phyloP scores from a whole-genome alignment of 2,888 invertebrate genomes.

The Melanchra persicariae region DNA sequence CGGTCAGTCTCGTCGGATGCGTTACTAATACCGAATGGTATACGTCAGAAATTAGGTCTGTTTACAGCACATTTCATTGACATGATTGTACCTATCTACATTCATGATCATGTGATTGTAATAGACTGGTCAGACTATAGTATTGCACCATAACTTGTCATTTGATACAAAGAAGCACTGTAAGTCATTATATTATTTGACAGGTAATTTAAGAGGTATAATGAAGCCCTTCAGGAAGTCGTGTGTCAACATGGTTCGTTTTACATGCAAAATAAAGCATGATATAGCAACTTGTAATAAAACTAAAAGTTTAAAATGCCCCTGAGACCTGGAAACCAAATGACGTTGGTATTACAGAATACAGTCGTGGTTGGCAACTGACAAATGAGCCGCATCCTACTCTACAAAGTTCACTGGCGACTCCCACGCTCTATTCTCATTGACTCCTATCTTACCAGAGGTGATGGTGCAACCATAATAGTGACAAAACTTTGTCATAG shows the following conservation, averaged over 20 bases:
- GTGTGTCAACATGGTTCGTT: neutral
- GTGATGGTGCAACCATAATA: conserved; percentile 79
- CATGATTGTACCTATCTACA: conserved; percentile 4
- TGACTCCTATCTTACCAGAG: conserved; percentile 78
- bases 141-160: conserved; percentile 29
- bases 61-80: conserved; percentile 34
- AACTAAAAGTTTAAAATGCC: conserved; percentile 5
- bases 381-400: conserved; percentile 86
- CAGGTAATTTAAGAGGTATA: conserved; percentile 35
- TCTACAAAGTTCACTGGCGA: conserved; percentile 85
- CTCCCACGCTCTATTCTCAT: conserved; percentile 81
- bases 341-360: conserved; percentile 52
- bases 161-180: conserved; percentile 41
- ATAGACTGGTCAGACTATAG: neutral
- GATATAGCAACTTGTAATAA: neutral
- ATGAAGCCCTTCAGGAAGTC: conserved; percentile 46
- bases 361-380: conserved; percentile 74
- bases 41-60: conserved; percentile 58
- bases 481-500: conserved; percentile 71
- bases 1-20: conserved; percentile 61
- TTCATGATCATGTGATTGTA: conserved; percentile 20
- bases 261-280: conserved; percentile 9
- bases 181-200: conserved; percentile 31
- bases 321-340: conserved; percentile 28
- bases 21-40: conserved; percentile 64